phyloP scores from a whole-genome alignment of 2,888 invertebrate genomes.

The Cepaea hortensis region DNA sequence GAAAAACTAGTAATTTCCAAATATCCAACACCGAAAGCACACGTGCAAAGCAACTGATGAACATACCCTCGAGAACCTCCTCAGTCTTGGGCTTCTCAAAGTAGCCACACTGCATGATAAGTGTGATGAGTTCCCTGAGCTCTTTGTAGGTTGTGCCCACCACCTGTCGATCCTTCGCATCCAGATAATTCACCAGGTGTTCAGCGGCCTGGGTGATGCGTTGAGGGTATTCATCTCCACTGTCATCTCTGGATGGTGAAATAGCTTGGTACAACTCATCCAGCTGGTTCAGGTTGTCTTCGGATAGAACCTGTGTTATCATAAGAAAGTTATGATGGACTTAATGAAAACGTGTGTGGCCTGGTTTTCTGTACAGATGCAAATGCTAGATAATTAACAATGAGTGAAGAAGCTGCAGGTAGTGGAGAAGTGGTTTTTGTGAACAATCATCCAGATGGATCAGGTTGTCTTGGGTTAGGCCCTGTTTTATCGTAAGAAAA shows the following conservation, averaged over 20 bases:
- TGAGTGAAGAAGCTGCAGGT: too few relatives aligned
- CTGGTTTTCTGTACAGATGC: too few relatives aligned
- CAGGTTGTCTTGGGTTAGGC: too few relatives aligned
- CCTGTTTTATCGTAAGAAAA: too few relatives aligned
- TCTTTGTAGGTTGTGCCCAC: constrained; percentile 85
- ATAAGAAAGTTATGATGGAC: not conserved
- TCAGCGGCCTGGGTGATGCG: constrained; percentile 88
- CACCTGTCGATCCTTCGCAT: constrained; percentile 88
- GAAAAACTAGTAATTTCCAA: too few relatives aligned
- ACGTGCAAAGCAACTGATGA: not conserved
- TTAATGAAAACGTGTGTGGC: too few relatives aligned
- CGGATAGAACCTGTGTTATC: constrained; percentile 81
- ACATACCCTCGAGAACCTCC: constrained; percentile 66
- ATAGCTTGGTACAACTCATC: constrained; percentile 88
- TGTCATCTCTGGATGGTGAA: constrained; percentile 80
- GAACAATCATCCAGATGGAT: too few relatives aligned
- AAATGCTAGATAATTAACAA: too few relatives aligned
- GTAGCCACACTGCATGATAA: constrained; percentile 89
- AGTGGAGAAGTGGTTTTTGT: too few relatives aligned
- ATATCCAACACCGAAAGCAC: too few relatives aligned
- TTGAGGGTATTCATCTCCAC: constrained; percentile 76
- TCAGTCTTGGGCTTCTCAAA: constrained; percentile 81
- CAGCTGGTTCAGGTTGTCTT: constrained; percentile 85
- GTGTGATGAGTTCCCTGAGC: constrained; percentile 86
- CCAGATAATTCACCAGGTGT: constrained; percentile 87